These are phyloP conservation scores for Momotus momota DNA, from an alignment of 2,797 vertebrate species.

Conservation along the genomic window DNA sequence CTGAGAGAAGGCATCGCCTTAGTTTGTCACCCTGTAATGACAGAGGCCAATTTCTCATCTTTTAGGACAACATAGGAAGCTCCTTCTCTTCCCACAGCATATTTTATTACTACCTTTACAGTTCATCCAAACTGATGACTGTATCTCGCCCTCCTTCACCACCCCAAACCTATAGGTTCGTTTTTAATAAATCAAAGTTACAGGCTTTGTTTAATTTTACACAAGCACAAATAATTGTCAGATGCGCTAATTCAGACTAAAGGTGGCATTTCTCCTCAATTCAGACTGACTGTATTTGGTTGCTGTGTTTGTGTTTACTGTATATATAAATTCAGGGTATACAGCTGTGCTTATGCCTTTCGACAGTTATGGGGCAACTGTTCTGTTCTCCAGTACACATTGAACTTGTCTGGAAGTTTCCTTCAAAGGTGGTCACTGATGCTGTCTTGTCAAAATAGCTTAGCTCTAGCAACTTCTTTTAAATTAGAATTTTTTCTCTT, in stretches of 20 bases:
- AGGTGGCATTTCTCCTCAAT: not conserved
- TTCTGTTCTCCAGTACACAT: not conserved
- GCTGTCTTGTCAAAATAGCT: not conserved
- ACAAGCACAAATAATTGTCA: not conserved
- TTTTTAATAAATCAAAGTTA: not conserved
- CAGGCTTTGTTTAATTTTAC: not conserved
- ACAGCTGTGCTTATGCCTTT: not conserved
- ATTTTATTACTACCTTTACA: not conserved
- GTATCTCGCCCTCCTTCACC: not conserved
- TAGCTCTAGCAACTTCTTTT: not conserved
- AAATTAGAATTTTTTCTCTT: not conserved
- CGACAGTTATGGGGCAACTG: not conserved
- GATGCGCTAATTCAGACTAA: not conserved
- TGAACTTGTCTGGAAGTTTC: not conserved
- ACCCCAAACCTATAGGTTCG: not conserved
- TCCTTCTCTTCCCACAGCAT: not conserved
- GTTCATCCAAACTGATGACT: not conserved
- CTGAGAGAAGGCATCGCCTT: not conserved
- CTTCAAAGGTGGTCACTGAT: not conserved
- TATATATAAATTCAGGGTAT: not conserved
- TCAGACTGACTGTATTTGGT: not conserved
- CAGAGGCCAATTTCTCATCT: not conserved
- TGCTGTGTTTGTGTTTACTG: not conserved
- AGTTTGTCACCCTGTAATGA: not conserved
- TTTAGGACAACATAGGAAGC: not conserved